A percentile compares a stretch with the other conserved stretches of the same genome.
These are phyloP conservation scores for Paralichthys olivaceus DNA, from an alignment of 2,113 vertebrate species.

Conservation along the genomic window DNA sequence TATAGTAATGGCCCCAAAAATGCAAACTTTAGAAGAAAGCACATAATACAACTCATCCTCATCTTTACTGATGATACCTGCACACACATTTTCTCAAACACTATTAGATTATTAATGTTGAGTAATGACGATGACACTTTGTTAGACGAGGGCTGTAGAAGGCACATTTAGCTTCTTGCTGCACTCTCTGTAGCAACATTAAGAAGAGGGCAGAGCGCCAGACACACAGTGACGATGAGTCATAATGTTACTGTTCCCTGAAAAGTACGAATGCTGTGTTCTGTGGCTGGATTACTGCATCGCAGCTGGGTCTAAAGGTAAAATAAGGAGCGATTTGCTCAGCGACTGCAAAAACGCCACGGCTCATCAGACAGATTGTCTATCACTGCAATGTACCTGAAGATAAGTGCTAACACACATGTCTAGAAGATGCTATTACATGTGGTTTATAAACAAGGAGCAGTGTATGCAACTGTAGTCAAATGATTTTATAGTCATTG, in stretches of 20 bases:
- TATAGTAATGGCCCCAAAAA: background rate
- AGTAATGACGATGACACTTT: background rate
- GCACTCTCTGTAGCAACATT: background rate
- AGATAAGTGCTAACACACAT: background rate
- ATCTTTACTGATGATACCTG: background rate
- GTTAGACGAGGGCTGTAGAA: background rate
- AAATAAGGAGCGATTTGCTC: conserved; percentile 23
- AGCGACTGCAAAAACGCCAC: conserved; percentile 8
- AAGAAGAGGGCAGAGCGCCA: background rate
- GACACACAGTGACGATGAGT: conserved; percentile 36
- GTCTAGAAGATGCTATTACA: no score
- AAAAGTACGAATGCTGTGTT: conserved; percentile 7
- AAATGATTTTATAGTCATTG: background rate
- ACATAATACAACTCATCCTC: background rate
- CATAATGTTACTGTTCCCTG: conserved; percentile 28
- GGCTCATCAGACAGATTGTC: background rate
- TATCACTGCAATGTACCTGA: background rate
- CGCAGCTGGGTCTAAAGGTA: conserved; percentile 7
- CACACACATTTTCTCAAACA: background rate
- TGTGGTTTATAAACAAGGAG: no score
- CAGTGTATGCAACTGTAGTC: background rate
- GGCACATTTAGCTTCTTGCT: background rate
- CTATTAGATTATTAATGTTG: background rate
- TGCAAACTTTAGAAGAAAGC: background rate
- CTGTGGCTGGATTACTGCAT: background rate